These are phyloP conservation scores for Brassicogethes aeneus DNA, from an alignment of 2,888 invertebrate genomes.

Conservation along the genomic window DNA sequence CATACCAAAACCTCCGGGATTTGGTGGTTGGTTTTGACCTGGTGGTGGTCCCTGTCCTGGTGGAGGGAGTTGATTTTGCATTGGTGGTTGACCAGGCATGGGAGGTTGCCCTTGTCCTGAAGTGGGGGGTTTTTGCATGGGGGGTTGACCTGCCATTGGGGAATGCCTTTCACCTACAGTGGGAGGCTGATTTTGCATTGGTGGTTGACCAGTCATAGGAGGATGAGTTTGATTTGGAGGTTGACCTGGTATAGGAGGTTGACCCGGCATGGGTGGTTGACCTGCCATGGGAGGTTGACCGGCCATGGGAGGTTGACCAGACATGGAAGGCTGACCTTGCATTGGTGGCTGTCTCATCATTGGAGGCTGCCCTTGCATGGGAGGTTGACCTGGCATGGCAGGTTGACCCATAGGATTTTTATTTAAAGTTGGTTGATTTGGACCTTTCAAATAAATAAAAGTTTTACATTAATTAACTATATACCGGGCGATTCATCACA, in stretches of 20 bases:
- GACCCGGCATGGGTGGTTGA: conserved; percentile 13
- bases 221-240: conserved; percentile 7
- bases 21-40: conserved; percentile 9
- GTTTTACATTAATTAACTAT: too few species aligned
- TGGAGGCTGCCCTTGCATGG: conserved; percentile 25
- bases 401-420: conserved; percentile 12
- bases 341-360: conserved; percentile 23
- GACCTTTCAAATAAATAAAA: too few species aligned
- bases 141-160: conserved; percentile 21
- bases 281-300: conserved; percentile 4
- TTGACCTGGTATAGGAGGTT: conserved; percentile 12
- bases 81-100: conserved; percentile 23
- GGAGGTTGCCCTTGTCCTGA: conserved; percentile 5
- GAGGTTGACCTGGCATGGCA: conserved; percentile 13
- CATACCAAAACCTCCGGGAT: too few species aligned
- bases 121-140: conserved; percentile 21
- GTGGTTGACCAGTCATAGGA: conserved; percentile 9
- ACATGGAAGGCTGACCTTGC: conserved; percentile 24
- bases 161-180: conserved; percentile 3
- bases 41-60: conserved; percentile 11
- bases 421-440: too few species aligned
- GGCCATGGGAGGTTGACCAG: conserved; percentile 23
- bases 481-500: too few species aligned
- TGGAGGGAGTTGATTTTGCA: conserved; percentile 19
- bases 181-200: conserved; percentile 26